A percentile compares a stretch with the other conserved stretches of the same genome.
phyloP scores from a whole-genome alignment of 2,797 vertebrate genomes.

The Ispidina picta region DNA sequence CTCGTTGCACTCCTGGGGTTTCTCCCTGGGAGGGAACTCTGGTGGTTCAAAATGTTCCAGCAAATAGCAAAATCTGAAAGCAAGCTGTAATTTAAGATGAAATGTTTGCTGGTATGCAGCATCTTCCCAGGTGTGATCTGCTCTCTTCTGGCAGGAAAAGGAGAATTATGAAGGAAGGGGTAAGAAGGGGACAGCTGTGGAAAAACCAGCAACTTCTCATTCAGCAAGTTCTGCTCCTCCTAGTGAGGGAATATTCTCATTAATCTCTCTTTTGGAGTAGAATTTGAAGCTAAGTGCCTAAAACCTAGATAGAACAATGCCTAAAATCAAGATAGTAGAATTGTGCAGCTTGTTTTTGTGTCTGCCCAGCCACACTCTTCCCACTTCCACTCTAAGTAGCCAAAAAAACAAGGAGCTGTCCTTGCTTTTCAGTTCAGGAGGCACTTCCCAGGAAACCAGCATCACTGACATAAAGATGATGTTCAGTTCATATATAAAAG shows the following conservation, averaged over 20 bases:
- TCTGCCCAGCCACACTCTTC: background rate
- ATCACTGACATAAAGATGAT: background rate
- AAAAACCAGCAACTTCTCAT: background rate
- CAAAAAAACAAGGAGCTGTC: background rate
- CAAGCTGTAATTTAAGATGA: background rate
- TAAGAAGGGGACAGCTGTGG: background rate
- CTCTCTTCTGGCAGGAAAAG: background rate
- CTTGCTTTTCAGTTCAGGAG: background rate
- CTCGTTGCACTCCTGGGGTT: background rate
- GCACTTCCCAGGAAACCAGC: background rate
- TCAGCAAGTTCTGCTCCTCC: background rate
- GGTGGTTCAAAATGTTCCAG: background rate
- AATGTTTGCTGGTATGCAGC: background rate
- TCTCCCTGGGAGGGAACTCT: background rate
- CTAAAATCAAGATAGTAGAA: background rate
- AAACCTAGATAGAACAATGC: background rate
- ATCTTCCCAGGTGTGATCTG: background rate
- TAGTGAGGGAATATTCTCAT: background rate
- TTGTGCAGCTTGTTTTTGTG: background rate
- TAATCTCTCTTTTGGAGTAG: background rate
- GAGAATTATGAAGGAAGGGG: background rate
- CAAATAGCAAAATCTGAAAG: background rate
- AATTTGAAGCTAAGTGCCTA: background rate
- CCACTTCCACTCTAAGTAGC: background rate
- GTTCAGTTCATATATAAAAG: background rate